Evolutionary conservation across 2,888 invertebrate species (phyloP).

Genomic region (Andrena hattorfiana): DNA sequence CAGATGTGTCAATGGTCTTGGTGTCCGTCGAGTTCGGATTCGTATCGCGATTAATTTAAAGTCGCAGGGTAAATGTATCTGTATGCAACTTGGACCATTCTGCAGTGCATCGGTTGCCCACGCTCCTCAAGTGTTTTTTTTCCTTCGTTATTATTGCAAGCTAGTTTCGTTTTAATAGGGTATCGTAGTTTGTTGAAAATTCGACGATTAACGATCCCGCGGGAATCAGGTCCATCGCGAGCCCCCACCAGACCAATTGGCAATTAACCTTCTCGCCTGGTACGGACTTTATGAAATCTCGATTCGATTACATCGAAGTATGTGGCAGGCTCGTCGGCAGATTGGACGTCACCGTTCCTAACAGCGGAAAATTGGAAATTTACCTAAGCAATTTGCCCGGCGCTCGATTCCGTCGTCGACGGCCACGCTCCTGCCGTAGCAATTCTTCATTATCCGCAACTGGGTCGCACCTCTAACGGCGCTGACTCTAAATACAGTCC

Average conservation of each 20-base stretch:
- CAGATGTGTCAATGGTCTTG: too few relatives aligned
- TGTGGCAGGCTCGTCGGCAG: conserved; percentile 63
- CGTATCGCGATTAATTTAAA: too few relatives aligned
- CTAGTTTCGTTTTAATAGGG: too few relatives aligned
- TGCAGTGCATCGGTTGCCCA: too few relatives aligned
- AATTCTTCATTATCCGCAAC: conserved; percentile 68
- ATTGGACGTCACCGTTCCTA: conserved; percentile 66
- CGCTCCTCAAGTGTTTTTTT: too few relatives aligned
- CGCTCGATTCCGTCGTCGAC: conserved; percentile 57
- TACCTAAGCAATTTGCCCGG: conserved; percentile 73
- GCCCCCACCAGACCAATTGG: conserved; percentile 73
- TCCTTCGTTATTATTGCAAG: too few relatives aligned
- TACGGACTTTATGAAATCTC: conserved; percentile 74
- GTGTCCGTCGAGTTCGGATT: too few relatives aligned
- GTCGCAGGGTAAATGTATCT: too few relatives aligned
- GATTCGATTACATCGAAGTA: conserved; percentile 75
- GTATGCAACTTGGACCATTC: too few relatives aligned
- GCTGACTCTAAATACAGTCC: conserved; percentile 22
- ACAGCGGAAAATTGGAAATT: conserved; percentile 76
- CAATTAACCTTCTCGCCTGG: conserved; percentile 75
- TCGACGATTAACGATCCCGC: conserved; percentile 45
- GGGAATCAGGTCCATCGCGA: conserved; percentile 56
- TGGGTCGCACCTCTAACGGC: conserved; percentile 51
- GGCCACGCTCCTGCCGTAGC: conserved; percentile 41
- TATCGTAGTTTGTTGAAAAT: background rate